Evolutionary conservation across 92 coral and sea anemone genomes (phyloP).

Genomic region (Diadumene lineata): DNA sequence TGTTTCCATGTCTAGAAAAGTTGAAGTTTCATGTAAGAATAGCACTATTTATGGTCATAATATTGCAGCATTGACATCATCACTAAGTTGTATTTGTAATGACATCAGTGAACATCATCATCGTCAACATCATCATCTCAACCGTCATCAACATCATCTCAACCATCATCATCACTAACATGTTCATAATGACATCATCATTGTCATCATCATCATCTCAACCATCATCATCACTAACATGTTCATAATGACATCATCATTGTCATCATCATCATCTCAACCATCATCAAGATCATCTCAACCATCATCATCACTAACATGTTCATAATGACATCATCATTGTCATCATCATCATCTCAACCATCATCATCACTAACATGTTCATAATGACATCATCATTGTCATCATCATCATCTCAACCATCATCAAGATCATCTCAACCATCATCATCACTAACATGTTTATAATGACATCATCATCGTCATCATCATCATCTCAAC

Average conservation of each 20-base stretch:
- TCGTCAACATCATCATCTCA: neutral
- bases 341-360: neutral
- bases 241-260: neutral
- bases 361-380: neutral
- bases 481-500: neutral
- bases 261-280: neutral
- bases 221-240: neutral
- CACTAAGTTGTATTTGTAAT: too few relatives aligned
- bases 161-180: neutral
- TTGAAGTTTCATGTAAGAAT: constrained; percentile 82
- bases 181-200: neutral
- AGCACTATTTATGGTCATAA: neutral
- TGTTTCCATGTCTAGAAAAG: constrained; percentile 81
- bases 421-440: neutral
- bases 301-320: neutral
- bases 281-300: neutral
- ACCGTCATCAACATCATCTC: neutral
- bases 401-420: neutral
- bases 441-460: neutral
- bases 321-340: neutral
- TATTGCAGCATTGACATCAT: neutral
- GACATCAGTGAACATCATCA: neutral
- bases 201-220: neutral
- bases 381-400: neutral
- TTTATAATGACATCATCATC: neutral